Conservation (phyloP, 53 echinoderm and acorn worm species). For the Mesocentrotus franciscanus region DNA sequence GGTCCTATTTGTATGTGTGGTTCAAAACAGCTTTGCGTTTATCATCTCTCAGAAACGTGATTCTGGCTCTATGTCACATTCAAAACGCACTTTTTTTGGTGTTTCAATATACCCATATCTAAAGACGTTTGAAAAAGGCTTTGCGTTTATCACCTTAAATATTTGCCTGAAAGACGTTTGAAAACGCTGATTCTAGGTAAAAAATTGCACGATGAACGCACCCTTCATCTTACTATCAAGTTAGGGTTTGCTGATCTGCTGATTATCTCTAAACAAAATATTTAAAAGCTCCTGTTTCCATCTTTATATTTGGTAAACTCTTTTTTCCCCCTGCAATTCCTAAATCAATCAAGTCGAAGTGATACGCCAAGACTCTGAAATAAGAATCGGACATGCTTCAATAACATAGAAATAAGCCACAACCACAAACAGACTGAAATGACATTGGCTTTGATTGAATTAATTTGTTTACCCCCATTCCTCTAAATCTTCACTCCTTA, state of each 20-base stretch:
- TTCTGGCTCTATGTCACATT: too few relatives aligned
- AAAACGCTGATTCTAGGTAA: too few relatives aligned
- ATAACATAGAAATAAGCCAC: slow-evolving; percentile 39
- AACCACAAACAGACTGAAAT: slow-evolving; percentile 38
- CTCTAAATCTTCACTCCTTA: slow-evolving; percentile 8
- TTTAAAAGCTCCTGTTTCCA: neutral
- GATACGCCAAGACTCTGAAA: slow-evolving; percentile 49
- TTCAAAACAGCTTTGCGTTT: too few relatives aligned
- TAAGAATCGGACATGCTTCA: slow-evolving; percentile 55
- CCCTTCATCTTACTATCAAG: neutral
- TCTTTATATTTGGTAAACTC: neutral
- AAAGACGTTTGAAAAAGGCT: too few relatives aligned
- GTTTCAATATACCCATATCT: too few relatives aligned
- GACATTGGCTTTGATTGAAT: slow-evolving; percentile 53
- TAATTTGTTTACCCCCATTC: slow-evolving; percentile 65
- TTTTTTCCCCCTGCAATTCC: neutral
- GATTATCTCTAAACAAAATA: neutral
- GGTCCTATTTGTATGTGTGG: too few relatives aligned
- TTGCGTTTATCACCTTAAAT: too few relatives aligned
- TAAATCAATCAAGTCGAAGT: slow-evolving; percentile 12
- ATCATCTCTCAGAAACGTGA: too few relatives aligned
- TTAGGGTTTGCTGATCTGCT: neutral
- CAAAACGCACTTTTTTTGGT: too few relatives aligned
- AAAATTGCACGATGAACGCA: too few relatives aligned
- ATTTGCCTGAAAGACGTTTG: too few relatives aligned